Percentiles rank a stretch among this genome's conserved stretches.
phyloP scores from a whole-genome alignment of 2,888 invertebrate genomes.

The Drosophila lutescens region DNA sequence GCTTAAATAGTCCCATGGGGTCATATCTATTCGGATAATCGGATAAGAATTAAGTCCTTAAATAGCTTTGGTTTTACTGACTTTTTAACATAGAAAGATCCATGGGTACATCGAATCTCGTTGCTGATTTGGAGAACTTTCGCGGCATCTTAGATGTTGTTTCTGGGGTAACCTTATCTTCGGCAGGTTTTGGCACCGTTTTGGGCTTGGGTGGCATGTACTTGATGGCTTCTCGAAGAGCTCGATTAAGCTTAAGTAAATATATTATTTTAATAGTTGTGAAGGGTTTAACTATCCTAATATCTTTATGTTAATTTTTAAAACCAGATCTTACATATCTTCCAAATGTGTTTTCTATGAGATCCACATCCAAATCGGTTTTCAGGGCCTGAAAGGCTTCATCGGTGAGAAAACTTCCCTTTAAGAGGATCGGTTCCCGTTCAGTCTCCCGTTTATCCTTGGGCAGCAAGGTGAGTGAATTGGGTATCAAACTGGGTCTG shows the following conservation, averaged over 20 bases:
- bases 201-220: conserved; percentile 74
- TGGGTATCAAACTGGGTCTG: conserved; percentile 87
- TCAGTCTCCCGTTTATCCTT: conserved; percentile 77
- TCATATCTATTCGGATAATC: conserved; percentile 85
- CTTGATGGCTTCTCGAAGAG: conserved; percentile 82
- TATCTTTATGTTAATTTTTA: not conserved
- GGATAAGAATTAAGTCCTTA: not conserved
- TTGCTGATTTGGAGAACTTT: conserved; percentile 90
- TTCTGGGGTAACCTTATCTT: conserved; percentile 65
- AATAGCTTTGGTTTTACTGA: conserved; percentile 22
- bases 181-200: conserved; percentile 43
- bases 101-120: conserved; percentile 91
- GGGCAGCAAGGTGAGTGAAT: conserved; percentile 71
- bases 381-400: conserved; percentile 83
- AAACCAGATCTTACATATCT: conserved; percentile 74
- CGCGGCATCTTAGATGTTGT: conserved; percentile 87
- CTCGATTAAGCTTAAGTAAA: conserved; percentile 77
- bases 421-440: conserved; percentile 81
- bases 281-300: not conserved
- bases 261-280: not conserved
- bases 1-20: conserved; percentile 89
- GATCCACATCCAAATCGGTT: conserved; percentile 82
- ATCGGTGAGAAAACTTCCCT: conserved; percentile 83
- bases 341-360: conserved; percentile 84
- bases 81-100: conserved; percentile 86